These are phyloP conservation scores for Metalampra italica DNA, from an alignment of 2,888 invertebrate genomes.

Conservation along the genomic window DNA sequence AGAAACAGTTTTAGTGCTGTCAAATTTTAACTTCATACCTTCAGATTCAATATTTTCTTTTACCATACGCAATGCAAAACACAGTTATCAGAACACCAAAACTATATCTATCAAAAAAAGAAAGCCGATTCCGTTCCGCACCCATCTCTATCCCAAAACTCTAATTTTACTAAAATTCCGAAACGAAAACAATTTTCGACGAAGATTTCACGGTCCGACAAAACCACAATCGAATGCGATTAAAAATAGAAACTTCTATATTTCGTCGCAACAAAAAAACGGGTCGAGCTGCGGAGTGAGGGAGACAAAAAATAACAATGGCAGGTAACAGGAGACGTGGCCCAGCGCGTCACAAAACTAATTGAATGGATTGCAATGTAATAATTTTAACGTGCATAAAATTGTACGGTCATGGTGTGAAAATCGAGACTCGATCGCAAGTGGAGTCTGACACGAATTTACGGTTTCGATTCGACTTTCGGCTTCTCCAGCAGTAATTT, in stretches of 20 bases:
- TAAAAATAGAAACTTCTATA: constrained; percentile 12
- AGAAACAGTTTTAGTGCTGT: no score
- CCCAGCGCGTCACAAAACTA: constrained; percentile 22
- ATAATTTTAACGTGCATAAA: constrained; percentile 23
- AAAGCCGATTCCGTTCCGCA: no score
- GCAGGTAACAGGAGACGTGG: constrained; percentile 49
- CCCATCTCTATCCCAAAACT: background rate
- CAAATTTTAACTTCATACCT: no score
- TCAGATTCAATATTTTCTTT: no score
- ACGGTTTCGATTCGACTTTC: no score
- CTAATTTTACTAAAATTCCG: constrained; percentile 4
- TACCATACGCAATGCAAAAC: no score
- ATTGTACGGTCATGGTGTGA: constrained; percentile 12
- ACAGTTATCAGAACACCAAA: no score
- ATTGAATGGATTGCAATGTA: constrained; percentile 33
- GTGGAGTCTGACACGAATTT: no score
- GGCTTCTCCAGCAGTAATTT: no score
- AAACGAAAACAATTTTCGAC: constrained; percentile 16
- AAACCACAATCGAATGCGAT: constrained; percentile 17
- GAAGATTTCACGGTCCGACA: constrained; percentile 17
- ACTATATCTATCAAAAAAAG: no score
- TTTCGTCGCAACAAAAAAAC: constrained; percentile 3
- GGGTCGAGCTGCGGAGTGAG: background rate
- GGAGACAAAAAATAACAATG: constrained; percentile 37
- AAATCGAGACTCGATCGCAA: background rate